Evolutionary conservation across 1,140 invertebrate genomes (phyloP), one percentile per base, ranked within the genome.

Genomic region (Medauroidea extradentata): DNA sequence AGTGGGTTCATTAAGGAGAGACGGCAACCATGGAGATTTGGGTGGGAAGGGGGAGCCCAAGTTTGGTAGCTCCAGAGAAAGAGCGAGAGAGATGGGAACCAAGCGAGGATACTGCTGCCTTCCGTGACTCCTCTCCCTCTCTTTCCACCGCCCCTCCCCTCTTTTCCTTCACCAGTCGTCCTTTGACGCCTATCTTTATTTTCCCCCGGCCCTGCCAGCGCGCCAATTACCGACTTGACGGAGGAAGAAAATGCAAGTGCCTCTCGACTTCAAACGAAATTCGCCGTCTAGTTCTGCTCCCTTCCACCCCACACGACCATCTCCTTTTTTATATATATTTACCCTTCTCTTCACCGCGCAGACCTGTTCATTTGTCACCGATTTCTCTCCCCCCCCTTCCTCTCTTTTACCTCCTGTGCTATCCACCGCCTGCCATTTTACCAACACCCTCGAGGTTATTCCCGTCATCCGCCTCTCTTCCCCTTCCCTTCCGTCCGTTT

Each of bases 1-100:
- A 65, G 63, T 65, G 53, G 62, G 62, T 63, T 57, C 64, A 62
- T 65, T 65, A 34, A 7, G 29, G 11, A 34, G 29, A 34, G 29
- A 34, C 11, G 29, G 4, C 5, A 34, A 34, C 29, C 29, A 7
- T 34, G 29, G 29, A 34, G 29, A 34, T 34, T 34, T 34, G 29
- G 29, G 29, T 7, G 29, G 29, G 29, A 34, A 11, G 5, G 29
- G 29, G 29, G 29, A 34, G 11, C n/a, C n/a, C n/a, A n/a, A n/a
- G n/a, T 65, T 65, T 53, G 64, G 54, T 62, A 21, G 27, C 24
- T 24, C n/a, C 34, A 48, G 18, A 16, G 29, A 29, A 52, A 5
- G 44, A 50, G 49, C 54, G 62, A 46, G 46, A 52, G 24, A 48
- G 25, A 21, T 13, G 23, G 14, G 21, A 11, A 21, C 24, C 23